Evolutionary conservation across 37 sponge, comb jelly and placozoan species (phyloP), one percentile per base, ranked within the genome.

Genomic region (Petrosia ficiformis): DNA sequence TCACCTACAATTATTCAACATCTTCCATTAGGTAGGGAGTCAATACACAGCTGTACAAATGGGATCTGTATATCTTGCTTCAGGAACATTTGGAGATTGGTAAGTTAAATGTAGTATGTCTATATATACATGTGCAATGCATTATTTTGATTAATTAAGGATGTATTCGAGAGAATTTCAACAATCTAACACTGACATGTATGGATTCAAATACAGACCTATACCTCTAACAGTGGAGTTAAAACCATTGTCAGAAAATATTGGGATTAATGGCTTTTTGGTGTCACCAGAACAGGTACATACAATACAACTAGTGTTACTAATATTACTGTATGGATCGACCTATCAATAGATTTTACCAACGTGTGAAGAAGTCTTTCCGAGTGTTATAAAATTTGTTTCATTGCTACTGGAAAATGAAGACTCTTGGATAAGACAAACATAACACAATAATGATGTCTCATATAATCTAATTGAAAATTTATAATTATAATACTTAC

Each of bases 21-120:
- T 26, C 29, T 65, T 63, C 43, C 5, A 39, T 14, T 43, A 78
- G 79, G 16, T 33, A 73, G 88, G 88, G 28, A 59, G 28, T 4
- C 16, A 32, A 11, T 87, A 82, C 72, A 59, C 73, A 21, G 35
- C 73, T 43, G 65, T 44, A 1, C 81, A 43, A 3, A 81, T 87
- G 88, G 54, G 42, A 10, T 54, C 60, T 24, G 26, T 87, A 32
- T 87, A 90, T 72, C 21, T 43, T 1, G 86, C 86, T 30, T 35
- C 81, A 60, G 91, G 91, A 65, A 90, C 91, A 4, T 90, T 90
- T 34, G 39, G 69, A 60, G 91, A 90, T 65, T 84, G 90, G 85
- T 84, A 75, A 59, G 75, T n/a, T n/a, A n/a, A n/a, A n/a, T n/a
- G n/a, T n/a, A n/a, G n/a, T n/a, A n/a, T n/a, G n/a, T n/a, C n/a